Conservation (phyloP, 1,140 invertebrate species). For the Drosophila sulfurigaster region DNA sequence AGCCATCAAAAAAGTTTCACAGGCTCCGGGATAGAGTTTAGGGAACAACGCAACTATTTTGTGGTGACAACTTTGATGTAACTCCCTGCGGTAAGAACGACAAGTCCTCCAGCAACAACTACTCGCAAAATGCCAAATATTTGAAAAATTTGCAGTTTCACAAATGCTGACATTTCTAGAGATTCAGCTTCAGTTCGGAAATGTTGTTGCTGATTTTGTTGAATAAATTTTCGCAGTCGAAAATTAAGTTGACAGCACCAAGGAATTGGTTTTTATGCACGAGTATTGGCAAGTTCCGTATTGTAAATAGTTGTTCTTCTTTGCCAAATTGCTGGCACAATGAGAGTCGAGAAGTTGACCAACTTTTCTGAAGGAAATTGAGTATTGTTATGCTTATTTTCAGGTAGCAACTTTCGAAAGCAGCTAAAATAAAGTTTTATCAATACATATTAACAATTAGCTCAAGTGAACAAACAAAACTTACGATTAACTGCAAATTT, state of each 20-base stretch:
- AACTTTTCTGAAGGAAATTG: constrained; percentile 32
- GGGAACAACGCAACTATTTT: constrained; percentile 68
- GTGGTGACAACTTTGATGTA: constrained; percentile 68
- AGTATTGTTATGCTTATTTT: constrained; percentile 38
- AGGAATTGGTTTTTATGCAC: constrained; percentile 37
- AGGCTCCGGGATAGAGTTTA: constrained; percentile 55
- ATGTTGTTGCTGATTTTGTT: constrained; percentile 12
- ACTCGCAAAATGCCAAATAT: constrained; percentile 63
- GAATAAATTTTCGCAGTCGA: constrained; percentile 23
- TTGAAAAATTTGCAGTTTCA: constrained; percentile 70
- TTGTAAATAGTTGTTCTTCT: constrained; percentile 18
- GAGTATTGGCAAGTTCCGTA: constrained; percentile 43
- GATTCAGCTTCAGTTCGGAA: constrained; percentile 12
- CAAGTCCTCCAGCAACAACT: constrained; percentile 37
- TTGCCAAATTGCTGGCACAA: constrained; percentile 46
- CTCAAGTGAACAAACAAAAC: constrained; percentile 21
- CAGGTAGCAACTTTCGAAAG: constrained; percentile 25
- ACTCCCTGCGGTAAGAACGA: constrained; percentile 32
- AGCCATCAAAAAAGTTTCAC: constrained; percentile 57
- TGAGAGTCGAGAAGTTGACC: constrained; percentile 20
- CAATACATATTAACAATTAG: constrained; percentile 12
- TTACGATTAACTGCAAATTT: constrained; percentile 5
- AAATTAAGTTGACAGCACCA: constrained; percentile 65
- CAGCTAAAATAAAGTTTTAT: constrained; percentile 33
- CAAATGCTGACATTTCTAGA: constrained; percentile 39